Evolutionary conservation across 2,797 vertebrate genomes (phyloP).

Genomic region (Sebastes diaconus): DNA sequence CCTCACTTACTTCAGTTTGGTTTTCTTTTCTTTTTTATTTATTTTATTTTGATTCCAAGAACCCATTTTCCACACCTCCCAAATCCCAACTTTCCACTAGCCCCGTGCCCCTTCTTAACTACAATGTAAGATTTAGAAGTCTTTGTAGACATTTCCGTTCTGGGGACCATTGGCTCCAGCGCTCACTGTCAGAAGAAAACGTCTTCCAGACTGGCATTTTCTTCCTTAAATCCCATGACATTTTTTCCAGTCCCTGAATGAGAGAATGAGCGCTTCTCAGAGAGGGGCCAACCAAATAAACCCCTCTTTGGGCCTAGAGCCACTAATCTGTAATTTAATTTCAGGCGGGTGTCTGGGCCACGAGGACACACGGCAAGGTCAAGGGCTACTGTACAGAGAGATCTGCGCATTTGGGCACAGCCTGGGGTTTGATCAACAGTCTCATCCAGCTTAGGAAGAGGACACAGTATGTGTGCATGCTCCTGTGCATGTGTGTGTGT

Average conservation of each 20-base stretch:
- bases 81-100: conserved; percentile 22
- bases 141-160: conserved; percentile 45
- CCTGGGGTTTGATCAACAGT: conserved; percentile 72
- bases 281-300: conserved; percentile 77
- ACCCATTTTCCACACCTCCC: conserved; percentile 6
- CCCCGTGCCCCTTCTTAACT: conserved; percentile 12
- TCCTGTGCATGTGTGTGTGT: background rate
- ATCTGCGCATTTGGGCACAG: conserved; percentile 66
- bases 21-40: background rate
- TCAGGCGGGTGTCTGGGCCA: conserved; percentile 74
- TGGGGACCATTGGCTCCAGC: conserved; percentile 9
- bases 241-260: conserved; percentile 53
- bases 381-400: conserved; percentile 73
- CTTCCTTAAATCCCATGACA: conserved; percentile 67
- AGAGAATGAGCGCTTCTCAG: conserved; percentile 61
- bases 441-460: conserved; percentile 64
- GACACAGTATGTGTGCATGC: conserved; percentile 23
- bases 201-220: conserved; percentile 60
- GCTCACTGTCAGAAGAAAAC: conserved; percentile 41
- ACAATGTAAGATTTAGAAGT: conserved; percentile 29
- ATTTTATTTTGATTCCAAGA: background rate
- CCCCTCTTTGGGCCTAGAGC: conserved; percentile 64
- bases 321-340: conserved; percentile 84
- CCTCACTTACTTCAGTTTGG: background rate
- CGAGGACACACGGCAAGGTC: conserved; percentile 72